A percentile compares a stretch with the other conserved stretches of the same genome.
Conservation (phyloP, 64 coral and sea anemone genomes). For the Platygyra sinensis region DNA sequence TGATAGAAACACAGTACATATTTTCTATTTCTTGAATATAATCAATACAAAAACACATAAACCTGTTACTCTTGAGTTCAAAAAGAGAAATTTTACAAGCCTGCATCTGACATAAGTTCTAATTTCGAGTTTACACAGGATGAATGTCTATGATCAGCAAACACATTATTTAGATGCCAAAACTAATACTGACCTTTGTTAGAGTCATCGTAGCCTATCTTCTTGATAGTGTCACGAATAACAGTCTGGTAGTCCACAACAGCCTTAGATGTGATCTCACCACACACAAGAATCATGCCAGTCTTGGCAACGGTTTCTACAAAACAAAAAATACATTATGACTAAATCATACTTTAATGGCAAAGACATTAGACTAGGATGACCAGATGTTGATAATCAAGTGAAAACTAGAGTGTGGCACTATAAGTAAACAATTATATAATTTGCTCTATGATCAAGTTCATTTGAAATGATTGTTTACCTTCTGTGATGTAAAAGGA, state of each 20-base stretch:
- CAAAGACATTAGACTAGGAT: too few species aligned
- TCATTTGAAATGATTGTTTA: too few species aligned
- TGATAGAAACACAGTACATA: too few species aligned
- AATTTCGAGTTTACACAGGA: too few species aligned
- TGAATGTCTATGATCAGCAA: too few species aligned
- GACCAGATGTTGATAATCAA: too few species aligned
- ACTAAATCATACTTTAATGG: neutral
- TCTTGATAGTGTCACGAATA: slow-evolving; percentile 81
- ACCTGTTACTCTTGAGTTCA: too few species aligned
- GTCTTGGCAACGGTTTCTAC: slow-evolving; percentile 92
- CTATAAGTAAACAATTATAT: too few species aligned
- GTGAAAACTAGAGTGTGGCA: too few species aligned
- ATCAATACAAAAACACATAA: too few species aligned
- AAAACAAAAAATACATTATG: neutral
- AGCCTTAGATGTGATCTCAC: slow-evolving; percentile 95
- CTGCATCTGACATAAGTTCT: too few species aligned
- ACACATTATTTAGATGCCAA: neutral
- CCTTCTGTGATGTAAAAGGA: neutral
- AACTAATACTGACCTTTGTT: slow-evolving; percentile 80
- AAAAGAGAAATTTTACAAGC: too few species aligned
- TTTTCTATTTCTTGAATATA: neutral
- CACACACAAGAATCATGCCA: slow-evolving; percentile 95
- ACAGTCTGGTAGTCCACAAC: slow-evolving; percentile 86
- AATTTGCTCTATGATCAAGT: neutral
- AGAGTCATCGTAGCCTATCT: slow-evolving; percentile 95